phyloP scores from a whole-genome alignment of 2,113 vertebrate genomes.

The Myotis lucifugus region DNA sequence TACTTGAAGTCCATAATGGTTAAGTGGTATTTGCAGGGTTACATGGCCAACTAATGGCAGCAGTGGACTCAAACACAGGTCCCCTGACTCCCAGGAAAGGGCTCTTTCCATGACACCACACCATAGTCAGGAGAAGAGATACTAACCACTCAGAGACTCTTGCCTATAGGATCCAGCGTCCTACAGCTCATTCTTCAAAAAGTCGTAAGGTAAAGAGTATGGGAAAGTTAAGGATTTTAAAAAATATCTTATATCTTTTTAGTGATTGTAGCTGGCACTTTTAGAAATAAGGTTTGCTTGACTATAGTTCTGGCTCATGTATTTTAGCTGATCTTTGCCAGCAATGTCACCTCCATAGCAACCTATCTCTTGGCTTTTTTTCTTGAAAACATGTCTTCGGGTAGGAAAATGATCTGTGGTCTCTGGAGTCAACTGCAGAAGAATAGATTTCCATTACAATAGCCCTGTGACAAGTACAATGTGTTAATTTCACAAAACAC shows the following conservation, averaged over 20 bases:
- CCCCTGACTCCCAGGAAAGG: background rate
- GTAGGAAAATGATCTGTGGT: slow-evolving; percentile 71
- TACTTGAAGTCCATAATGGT: background rate
- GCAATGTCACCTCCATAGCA: slow-evolving; percentile 70
- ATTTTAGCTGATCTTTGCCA: slow-evolving; percentile 69
- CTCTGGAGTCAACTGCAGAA: slow-evolving; percentile 73
- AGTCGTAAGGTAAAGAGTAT: background rate
- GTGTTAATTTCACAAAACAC: slow-evolving; percentile 67
- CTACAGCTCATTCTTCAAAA: background rate
- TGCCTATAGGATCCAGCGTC: background rate
- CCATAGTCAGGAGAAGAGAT: background rate
- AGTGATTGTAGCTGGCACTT: background rate
- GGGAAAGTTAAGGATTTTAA: background rate
- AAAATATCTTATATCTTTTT: background rate
- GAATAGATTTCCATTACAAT: slow-evolving; percentile 71
- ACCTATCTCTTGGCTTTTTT: slow-evolving; percentile 64
- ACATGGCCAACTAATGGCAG: background rate
- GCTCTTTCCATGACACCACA: background rate
- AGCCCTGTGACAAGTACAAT: background rate
- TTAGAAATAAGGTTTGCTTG: background rate
- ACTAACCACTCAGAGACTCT: background rate
- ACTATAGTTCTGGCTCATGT: background rate
- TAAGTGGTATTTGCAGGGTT: background rate
- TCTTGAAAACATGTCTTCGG: slow-evolving; percentile 69
- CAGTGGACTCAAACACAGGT: background rate